These are phyloP conservation scores for Actinopyga echinites DNA, from an alignment of 53 echinoderm and acorn worm genomes.

Conservation along the genomic window DNA sequence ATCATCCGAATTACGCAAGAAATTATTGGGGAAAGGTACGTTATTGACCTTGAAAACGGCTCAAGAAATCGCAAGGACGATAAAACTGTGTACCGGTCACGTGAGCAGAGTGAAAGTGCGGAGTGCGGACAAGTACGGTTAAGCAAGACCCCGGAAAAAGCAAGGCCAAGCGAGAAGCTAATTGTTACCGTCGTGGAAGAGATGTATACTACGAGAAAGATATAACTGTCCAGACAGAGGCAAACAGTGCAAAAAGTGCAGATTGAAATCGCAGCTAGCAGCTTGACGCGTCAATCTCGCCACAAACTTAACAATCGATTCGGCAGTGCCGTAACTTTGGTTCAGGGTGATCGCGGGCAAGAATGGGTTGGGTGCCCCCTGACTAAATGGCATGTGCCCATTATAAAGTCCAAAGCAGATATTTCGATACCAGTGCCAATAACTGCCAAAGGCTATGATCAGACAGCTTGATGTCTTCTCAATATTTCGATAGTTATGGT, in stretches of 20 bases:
- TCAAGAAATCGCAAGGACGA: background rate
- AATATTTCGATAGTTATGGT: too few species aligned
- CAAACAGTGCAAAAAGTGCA: conserved; percentile 45
- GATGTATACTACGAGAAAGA: conserved; percentile 33
- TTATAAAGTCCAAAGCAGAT: too few species aligned
- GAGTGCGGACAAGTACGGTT: background rate
- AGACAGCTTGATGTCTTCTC: too few species aligned
- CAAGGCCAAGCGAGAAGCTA: background rate
- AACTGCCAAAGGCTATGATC: too few species aligned
- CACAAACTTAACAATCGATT: too few species aligned
- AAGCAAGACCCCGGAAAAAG: background rate
- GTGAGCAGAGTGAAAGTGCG: background rate
- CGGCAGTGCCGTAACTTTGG: too few species aligned
- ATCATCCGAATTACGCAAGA: too few species aligned
- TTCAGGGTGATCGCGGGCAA: too few species aligned
- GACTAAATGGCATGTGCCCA: too few species aligned
- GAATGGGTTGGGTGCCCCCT: too few species aligned
- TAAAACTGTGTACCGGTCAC: background rate
- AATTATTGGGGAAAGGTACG: background rate
- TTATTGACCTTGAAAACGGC: background rate
- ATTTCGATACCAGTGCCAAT: too few species aligned
- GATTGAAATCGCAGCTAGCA: conserved; percentile 3
- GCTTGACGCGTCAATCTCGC: too few species aligned
- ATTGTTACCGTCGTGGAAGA: conserved; percentile 42
- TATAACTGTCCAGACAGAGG: conserved; percentile 40